Percentiles rank a stretch among this genome's conserved stretches.
Evolutionary conservation across 2,888 invertebrate genomes (phyloP).

Genomic region (Tenthredo mesomela): DNA sequence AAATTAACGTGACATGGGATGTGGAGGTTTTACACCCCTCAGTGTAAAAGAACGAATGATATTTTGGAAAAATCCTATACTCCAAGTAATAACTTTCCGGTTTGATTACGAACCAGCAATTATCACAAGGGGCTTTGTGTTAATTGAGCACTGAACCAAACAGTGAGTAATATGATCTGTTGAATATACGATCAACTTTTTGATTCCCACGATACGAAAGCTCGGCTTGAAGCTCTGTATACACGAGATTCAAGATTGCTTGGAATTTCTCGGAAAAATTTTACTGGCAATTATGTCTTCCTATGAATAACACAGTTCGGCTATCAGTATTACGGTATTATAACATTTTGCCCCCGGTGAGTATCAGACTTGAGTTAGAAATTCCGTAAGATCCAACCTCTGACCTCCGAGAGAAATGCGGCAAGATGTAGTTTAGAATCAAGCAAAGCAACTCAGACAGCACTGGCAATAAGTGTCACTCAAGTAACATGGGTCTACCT

Average conservation of each 20-base stretch:
- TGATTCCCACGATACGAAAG: not conserved
- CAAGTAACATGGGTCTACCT: slow-evolving; percentile 63
- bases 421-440: slow-evolving; percentile 36
- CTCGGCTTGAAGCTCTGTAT: not conserved
- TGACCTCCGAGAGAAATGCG: slow-evolving; percentile 14
- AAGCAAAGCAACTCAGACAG: slow-evolving; percentile 53
- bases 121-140: not conserved
- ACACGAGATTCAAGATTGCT: not conserved
- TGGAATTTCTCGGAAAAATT: not conserved
- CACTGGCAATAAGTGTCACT: slow-evolving; percentile 70
- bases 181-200: not conserved
- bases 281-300: not conserved
- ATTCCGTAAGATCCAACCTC: slow-evolving; percentile 21
- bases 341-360: not conserved
- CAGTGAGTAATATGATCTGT: not conserved
- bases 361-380: not conserved
- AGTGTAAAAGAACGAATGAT: not conserved
- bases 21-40: not conserved
- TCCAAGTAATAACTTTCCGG: not conserved
- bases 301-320: not conserved
- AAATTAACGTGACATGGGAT: not conserved
- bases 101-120: not conserved
- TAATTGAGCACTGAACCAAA: not conserved
- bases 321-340: slow-evolving; percentile 21
- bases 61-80: not conserved